Evolutionary conservation across 2,797 vertebrate genomes (phyloP).

Genomic region (Clamator glandarius): DNA sequence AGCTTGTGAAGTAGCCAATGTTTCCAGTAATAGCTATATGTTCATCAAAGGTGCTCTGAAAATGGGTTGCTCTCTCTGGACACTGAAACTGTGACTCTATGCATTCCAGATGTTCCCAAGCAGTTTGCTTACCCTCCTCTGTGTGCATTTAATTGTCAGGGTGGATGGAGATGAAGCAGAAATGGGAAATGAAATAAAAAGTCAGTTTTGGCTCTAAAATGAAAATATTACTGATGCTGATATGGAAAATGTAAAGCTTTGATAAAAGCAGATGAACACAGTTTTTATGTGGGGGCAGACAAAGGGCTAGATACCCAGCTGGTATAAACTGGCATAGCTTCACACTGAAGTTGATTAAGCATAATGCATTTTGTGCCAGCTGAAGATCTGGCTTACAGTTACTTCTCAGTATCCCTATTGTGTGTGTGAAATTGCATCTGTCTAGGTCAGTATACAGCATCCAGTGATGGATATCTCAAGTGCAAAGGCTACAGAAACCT

Average conservation of each 20-base stretch:
- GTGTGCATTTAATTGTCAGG: slow-evolving; percentile 31
- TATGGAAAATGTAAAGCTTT: slow-evolving; percentile 43
- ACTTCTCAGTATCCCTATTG: slow-evolving; percentile 22
- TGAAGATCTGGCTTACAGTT: slow-evolving; percentile 52
- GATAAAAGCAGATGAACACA: slow-evolving; percentile 52
- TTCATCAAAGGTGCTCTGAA: not conserved
- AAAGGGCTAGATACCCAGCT: slow-evolving; percentile 65
- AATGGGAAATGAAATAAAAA: slow-evolving; percentile 44
- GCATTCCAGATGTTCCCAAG: slow-evolving; percentile 42
- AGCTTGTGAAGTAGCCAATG: not conserved
- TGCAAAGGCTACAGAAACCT: not conserved
- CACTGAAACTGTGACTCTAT: not conserved
- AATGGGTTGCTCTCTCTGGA: slow-evolving; percentile 17
- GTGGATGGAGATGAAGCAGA: slow-evolving; percentile 10
- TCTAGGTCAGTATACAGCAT: not conserved
- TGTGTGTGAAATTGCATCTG: slow-evolving; percentile 27
- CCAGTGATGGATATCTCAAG: not conserved
- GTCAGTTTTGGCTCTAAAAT: not conserved
- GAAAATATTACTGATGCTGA: slow-evolving; percentile 33
- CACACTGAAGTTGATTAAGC: slow-evolving; percentile 61
- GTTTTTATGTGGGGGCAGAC: slow-evolving; percentile 57
- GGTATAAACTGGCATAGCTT: slow-evolving; percentile 64
- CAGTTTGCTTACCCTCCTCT: slow-evolving; percentile 28
- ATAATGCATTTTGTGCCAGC: slow-evolving; percentile 35
- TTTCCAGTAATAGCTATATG: not conserved